Evolutionary conservation across 2,888 invertebrate species (phyloP).

Genomic region (Stenolophus ochropezus): DNA sequence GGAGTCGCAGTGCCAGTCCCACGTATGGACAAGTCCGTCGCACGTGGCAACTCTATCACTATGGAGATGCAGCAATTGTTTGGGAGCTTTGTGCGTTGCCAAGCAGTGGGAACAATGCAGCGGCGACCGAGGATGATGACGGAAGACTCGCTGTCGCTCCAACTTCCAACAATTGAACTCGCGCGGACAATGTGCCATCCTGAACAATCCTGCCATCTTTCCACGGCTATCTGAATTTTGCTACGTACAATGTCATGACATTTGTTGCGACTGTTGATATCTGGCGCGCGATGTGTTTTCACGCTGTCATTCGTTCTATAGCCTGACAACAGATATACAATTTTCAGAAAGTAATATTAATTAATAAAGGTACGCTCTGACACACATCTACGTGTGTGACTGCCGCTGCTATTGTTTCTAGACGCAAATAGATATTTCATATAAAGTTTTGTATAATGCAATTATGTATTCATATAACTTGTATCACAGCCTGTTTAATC

Average conservation of each 20-base stretch:
- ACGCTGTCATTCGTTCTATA: slow-evolving; percentile 40
- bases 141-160: slow-evolving; percentile 48
- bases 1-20: too few species aligned
- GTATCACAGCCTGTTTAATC: background rate
- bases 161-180: slow-evolving; percentile 57
- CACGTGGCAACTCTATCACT: slow-evolving; percentile 48
- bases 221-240: slow-evolving; percentile 36
- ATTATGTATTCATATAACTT: slow-evolving; percentile 1
- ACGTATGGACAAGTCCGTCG: slow-evolving; percentile 2
- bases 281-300: slow-evolving; percentile 28
- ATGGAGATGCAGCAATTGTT: slow-evolving; percentile 56
- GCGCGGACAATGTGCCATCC: slow-evolving; percentile 40
- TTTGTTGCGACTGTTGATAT: slow-evolving; percentile 38
- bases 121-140: slow-evolving; percentile 35
- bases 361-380: slow-evolving; percentile 26
- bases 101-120: slow-evolving; percentile 27
- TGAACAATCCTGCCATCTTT: slow-evolving; percentile 44
- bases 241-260: slow-evolving; percentile 46
- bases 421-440: slow-evolving; percentile 26
- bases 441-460: slow-evolving; percentile 31
- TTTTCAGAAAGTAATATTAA: slow-evolving; percentile 40
- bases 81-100: slow-evolving; percentile 22
- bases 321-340: slow-evolving; percentile 28
- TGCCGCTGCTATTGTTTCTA: background rate
- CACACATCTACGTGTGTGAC: background rate